Evolutionary conservation across 2,113 vertebrate species (phyloP).

Genomic region (Lophotis ruficrista): DNA sequence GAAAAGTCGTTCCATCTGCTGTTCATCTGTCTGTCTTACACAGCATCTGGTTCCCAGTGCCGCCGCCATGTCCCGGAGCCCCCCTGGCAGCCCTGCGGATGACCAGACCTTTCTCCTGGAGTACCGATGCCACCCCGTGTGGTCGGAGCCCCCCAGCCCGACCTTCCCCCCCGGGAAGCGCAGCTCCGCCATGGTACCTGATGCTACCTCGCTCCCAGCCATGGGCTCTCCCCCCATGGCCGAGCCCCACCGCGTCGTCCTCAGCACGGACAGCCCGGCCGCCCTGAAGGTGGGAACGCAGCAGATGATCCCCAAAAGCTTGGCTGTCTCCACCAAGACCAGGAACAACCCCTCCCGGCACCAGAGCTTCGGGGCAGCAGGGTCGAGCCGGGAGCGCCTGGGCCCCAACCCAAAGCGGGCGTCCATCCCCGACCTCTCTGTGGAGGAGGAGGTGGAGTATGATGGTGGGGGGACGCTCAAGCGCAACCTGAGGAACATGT

Average conservation of each 20-base stretch:
- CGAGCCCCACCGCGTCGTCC: conserved; percentile 55
- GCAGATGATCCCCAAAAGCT: conserved; percentile 88
- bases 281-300: conserved; percentile 82
- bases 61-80: background rate
- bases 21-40: background rate
- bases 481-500: conserved; percentile 89
- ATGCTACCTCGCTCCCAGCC: background rate
- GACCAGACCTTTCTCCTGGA: conserved; percentile 74
- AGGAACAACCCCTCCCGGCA: conserved; percentile 75
- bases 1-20: background rate
- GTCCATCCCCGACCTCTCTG: conserved; percentile 56
- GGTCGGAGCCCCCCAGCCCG: background rate
- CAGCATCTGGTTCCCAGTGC: background rate
- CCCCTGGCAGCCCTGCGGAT: background rate
- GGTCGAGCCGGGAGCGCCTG: conserved; percentile 49
- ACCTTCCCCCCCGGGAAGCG: accelerated
- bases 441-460: conserved; percentile 71
- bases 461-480: conserved; percentile 63
- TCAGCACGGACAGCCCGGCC: conserved; percentile 85
- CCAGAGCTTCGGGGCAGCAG: conserved; percentile 81
- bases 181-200: background rate
- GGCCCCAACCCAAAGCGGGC: conserved; percentile 13
- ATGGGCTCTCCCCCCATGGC: background rate
- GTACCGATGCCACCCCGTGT: conserved; percentile 69
- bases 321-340: conserved; percentile 79